Evolutionary conservation across 1,140 invertebrate genomes (phyloP).

Genomic region (Drosophila azteca): DNA sequence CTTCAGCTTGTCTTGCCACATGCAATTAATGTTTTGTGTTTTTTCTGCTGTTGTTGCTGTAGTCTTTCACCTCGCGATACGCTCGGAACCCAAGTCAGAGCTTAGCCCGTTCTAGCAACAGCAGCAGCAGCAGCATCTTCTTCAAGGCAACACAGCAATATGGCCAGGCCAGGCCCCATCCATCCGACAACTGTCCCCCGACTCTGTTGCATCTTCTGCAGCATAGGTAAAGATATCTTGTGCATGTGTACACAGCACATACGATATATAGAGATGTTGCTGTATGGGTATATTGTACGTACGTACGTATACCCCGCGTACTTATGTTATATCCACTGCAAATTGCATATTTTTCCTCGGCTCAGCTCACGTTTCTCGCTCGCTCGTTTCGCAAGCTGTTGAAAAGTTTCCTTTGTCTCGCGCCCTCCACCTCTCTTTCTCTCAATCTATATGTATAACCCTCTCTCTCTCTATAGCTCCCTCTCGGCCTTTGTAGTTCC

Average conservation of each 20-base stretch:
- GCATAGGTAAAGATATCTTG: slow-evolving; percentile 42
- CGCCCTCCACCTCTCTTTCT: background rate
- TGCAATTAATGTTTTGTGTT: slow-evolving; percentile 61
- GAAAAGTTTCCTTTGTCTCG: slow-evolving; percentile 62
- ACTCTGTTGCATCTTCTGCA: slow-evolving; percentile 51
- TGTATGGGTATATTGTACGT: slow-evolving; percentile 1
- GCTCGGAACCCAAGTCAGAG: background rate
- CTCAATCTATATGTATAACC: background rate
- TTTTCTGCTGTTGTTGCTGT: no score
- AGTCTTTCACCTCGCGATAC: slow-evolving; percentile 49
- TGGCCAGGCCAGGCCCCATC: slow-evolving; percentile 32
- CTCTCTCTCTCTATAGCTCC: slow-evolving; percentile 1
- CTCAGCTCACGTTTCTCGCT: slow-evolving; percentile 66
- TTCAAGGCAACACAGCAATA: slow-evolving; percentile 42
- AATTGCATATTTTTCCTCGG: slow-evolving; percentile 60
- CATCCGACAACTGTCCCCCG: slow-evolving; percentile 11
- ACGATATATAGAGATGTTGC: no score
- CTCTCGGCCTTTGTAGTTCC: slow-evolving; percentile 35
- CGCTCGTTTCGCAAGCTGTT: slow-evolving; percentile 62
- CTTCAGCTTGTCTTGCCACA: slow-evolving; percentile 47
- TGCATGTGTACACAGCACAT: background rate
- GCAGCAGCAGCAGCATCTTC: slow-evolving; percentile 24
- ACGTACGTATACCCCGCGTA: background rate
- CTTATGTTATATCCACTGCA: slow-evolving; percentile 26
- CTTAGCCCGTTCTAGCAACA: slow-evolving; percentile 25